Conservation (phyloP, 2,113 vertebrate species). For the Notiomystis cincta region DNA sequence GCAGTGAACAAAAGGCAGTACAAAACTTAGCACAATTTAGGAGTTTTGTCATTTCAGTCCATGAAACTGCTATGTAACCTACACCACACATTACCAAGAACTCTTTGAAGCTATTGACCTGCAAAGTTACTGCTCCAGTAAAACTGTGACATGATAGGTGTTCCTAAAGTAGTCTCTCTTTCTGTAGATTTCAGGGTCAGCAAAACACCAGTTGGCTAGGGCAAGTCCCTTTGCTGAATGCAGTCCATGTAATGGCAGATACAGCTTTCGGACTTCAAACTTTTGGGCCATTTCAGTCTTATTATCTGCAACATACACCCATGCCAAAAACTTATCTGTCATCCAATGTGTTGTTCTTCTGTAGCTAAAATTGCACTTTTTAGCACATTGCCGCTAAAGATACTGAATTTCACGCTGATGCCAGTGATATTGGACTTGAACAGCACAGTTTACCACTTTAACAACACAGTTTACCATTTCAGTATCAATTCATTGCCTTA, state of each 20-base stretch:
- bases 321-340: not conserved
- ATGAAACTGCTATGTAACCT: not conserved
- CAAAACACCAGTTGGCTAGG: not conserved
- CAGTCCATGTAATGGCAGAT: not conserved
- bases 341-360: not conserved
- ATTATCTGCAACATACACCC: not conserved
- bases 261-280: not conserved
- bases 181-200: not conserved
- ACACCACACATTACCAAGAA: not conserved
- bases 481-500: not conserved
- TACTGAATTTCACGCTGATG: not conserved
- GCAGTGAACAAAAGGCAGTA: not conserved
- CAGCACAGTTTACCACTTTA: not conserved
- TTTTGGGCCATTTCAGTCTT: not conserved
- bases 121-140: not conserved
- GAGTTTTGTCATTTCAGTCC: not conserved
- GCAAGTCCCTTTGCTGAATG: not conserved
- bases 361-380: not conserved
- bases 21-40: not conserved
- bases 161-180: not conserved
- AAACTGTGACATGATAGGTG: not conserved
- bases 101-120: not conserved
- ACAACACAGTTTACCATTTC: not conserved
- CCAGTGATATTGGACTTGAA: not conserved
- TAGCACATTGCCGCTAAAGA: not conserved